These are phyloP conservation scores for Petroica traversi DNA, from an alignment of 2,113 vertebrate species.

Conservation along the genomic window DNA sequence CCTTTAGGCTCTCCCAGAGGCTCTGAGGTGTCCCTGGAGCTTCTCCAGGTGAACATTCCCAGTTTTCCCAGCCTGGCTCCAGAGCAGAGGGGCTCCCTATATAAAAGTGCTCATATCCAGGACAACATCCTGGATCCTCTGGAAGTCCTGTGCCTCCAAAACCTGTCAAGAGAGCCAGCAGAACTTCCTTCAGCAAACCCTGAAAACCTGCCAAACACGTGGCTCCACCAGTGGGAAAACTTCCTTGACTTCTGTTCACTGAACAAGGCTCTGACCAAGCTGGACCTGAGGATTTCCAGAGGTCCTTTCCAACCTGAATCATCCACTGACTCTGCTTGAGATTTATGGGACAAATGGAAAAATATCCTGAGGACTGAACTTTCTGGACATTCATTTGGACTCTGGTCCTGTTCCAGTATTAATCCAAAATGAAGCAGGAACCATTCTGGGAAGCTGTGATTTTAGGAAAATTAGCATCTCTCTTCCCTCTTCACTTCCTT, in stretches of 20 bases:
- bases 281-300: neutral
- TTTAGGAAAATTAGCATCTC: neutral
- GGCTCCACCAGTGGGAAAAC: neutral
- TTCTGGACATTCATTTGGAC: neutral
- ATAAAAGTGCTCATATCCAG: neutral
- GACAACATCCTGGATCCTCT: neutral
- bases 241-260: neutral
- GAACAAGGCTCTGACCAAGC: neutral
- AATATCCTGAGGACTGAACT: neutral
- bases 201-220: neutral
- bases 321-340: neutral
- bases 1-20: accelerated
- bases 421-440: neutral
- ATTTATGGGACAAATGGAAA: neutral
- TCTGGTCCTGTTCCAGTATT: neutral
- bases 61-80: neutral
- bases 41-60: neutral
- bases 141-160: neutral
- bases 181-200: neutral
- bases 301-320: neutral
- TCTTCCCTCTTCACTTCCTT: neutral
- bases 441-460: neutral
- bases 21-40: neutral
- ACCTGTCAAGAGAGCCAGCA: neutral
- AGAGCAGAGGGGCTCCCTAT: accelerated